Evolutionary conservation across 92 coral and sea anemone species (phyloP).

Genomic region (Nematostella vectensis): DNA sequence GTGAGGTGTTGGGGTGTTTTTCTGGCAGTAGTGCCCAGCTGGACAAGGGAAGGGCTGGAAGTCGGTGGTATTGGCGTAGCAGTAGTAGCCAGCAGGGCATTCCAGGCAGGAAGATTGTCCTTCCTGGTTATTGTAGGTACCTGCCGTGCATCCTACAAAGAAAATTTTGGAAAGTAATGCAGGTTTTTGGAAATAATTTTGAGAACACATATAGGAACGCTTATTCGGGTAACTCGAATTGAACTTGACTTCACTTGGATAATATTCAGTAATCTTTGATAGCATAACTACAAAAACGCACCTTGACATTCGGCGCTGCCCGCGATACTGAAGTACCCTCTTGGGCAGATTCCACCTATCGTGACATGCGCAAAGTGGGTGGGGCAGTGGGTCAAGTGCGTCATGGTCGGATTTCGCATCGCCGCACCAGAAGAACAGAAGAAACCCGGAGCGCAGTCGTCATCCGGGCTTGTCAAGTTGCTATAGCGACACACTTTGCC

Average conservation of each 20-base stretch:
- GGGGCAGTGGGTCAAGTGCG: slow-evolving; percentile 90
- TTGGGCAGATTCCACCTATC: slow-evolving; percentile 82
- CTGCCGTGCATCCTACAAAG: slow-evolving; percentile 74
- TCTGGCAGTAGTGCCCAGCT: slow-evolving; percentile 71
- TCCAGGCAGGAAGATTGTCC: slow-evolving; percentile 54
- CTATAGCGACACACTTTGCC: slow-evolving; percentile 77
- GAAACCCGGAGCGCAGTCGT: slow-evolving; percentile 72
- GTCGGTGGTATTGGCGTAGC: slow-evolving; percentile 79
- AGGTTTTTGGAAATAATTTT: background rate
- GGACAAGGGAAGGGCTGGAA: slow-evolving; percentile 69
- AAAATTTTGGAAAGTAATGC: too few species aligned
- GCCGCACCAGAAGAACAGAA: slow-evolving; percentile 91
- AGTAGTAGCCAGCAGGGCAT: slow-evolving; percentile 89
- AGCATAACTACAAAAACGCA: too few species aligned
- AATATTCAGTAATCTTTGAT: too few species aligned
- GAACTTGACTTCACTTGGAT: too few species aligned
- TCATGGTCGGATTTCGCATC: slow-evolving; percentile 76
- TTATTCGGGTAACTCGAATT: too few species aligned
- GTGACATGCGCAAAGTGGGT: slow-evolving; percentile 69
- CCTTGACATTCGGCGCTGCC: slow-evolving; percentile 29
- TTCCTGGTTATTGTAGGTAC: slow-evolving; percentile 77
- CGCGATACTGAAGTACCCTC: slow-evolving; percentile 66
- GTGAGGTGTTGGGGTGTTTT: slow-evolving; percentile 59
- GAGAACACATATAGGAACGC: too few species aligned
- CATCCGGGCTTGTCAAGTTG: slow-evolving; percentile 79